Base-by-base conservation (phyloP, 2,113 vertebrate species). In the Hepsetus odoe region DNA sequence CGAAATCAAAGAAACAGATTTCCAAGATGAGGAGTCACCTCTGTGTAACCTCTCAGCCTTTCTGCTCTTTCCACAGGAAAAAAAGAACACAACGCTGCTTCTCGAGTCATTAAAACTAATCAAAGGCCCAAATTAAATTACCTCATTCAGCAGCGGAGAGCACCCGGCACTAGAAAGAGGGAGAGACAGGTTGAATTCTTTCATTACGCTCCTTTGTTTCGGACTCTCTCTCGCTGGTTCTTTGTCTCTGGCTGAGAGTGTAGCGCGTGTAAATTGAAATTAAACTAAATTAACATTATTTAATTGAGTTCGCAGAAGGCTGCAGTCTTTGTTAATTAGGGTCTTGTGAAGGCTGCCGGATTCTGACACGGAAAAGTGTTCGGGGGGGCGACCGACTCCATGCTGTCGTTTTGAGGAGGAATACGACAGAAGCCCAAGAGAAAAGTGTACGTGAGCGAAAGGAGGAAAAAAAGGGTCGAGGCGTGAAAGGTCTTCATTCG, bases 231-330 rank as follows among this genome's bases (percentile, higher is more conserved):
- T 42, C 22, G 44, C 20, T 35, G 22, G 33, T 73, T 67, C 53
- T 69, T 12, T 67, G 51, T 16, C 56, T 49, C 46, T 70, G 30
- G 61, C 62, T 78, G 65, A 58, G 76, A 79, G 83, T 85, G 89
- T 84, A 85, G 72, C 76, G 86, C 86, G 84, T 87, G 85, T 86
- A 90, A 90, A 93, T 91, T 90, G 87, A 92, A 92, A 92, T 91
- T 89, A 91, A 87, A 91, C 89, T 88, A 90, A 91, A 93, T 93
- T 90, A 93, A 91, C 90, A 91, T 91, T 84, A 90, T 91, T 92
- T 92, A 93, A 93, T 93, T 91, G 91, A 90, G 92, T 92, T 92
- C 89, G 88, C 88, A 82, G 82, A 88, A 90, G 90, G 89, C 90
- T 88, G 89, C 74, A 80, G 87, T 89, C 83, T 90, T 91, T 90